Conservation (phyloP, 2,888 invertebrate species). For the Ceratothoa steindachneri region DNA sequence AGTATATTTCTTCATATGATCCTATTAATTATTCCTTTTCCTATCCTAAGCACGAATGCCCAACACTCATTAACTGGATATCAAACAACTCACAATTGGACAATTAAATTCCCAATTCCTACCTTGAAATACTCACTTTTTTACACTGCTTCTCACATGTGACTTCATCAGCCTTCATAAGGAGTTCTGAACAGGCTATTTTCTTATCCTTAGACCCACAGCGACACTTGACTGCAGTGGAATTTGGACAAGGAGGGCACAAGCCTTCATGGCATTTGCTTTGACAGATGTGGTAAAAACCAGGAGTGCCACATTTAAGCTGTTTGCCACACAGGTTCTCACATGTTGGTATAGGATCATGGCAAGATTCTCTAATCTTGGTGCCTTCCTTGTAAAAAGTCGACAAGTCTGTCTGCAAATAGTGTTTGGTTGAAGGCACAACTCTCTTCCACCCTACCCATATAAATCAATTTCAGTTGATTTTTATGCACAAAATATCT, state of each 20-base stretch:
- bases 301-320: conserved; percentile 64
- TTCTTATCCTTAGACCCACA: conserved; percentile 81
- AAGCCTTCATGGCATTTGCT: conserved; percentile 65
- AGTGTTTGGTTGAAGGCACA: no score
- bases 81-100: no score
- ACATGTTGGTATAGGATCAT: conserved; percentile 78
- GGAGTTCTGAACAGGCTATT: conserved; percentile 69
- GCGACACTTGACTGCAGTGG: conserved; percentile 62
- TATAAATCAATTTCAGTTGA: no score
- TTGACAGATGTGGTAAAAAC: conserved; percentile 66
- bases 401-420: no score
- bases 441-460: no score
- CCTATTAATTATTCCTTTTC: no score
- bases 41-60: no score
- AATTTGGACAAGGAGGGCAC: conserved; percentile 57
- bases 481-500: no score
- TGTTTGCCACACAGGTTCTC: conserved; percentile 63
- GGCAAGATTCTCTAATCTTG: conserved; percentile 58
- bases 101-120: no score
- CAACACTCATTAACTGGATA: no score
- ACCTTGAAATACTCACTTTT: conserved; percentile 66
- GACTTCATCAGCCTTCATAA: conserved; percentile 67
- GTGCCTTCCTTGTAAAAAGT: no score
- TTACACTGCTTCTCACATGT: conserved; percentile 85
- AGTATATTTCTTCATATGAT: no score